Percentiles rank a stretch among this genome's conserved stretches.
Evolutionary conservation across 2,113 vertebrate species (phyloP).

Genomic region (Peromyscus polionotus): DNA sequence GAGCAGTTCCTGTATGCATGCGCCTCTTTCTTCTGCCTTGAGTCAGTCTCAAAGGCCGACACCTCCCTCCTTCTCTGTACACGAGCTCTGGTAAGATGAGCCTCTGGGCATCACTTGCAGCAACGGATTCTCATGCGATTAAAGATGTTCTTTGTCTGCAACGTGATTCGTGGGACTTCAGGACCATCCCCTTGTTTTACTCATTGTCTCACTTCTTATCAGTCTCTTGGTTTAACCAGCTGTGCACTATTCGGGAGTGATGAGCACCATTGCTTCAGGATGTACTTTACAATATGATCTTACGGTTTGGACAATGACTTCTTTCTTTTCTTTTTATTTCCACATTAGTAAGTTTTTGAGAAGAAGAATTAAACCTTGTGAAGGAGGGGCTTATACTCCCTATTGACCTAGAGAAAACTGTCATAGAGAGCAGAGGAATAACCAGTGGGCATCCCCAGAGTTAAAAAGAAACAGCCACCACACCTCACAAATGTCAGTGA

Average conservation of each 20-base stretch:
- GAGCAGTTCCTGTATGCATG: not conserved
- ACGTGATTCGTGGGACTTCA: conserved; percentile 4
- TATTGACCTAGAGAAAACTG: not conserved
- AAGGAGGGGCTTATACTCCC: not conserved
- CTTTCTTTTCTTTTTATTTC: conserved; percentile 34
- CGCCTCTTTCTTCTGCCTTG: not conserved
- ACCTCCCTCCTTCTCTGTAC: not conserved
- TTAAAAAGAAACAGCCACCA: not conserved
- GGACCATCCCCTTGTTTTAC: not conserved
- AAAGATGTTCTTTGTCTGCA: not conserved
- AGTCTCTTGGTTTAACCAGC: not conserved
- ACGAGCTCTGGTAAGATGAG: not conserved
- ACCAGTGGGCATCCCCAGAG: not conserved
- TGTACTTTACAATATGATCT: not conserved
- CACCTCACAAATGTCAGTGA: not conserved
- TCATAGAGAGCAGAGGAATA: not conserved
- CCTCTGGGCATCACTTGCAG: not conserved
- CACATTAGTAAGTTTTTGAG: conserved; percentile 25
- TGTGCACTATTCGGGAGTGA: not conserved
- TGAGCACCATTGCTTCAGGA: not conserved
- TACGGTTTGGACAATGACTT: not conserved
- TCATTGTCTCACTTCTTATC: not conserved
- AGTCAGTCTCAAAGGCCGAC: not conserved
- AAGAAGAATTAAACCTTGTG: not conserved
- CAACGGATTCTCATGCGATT: not conserved